Evolutionary conservation across 2,113 vertebrate genomes (phyloP).

Genomic region (Rhinolophus sinicus): DNA sequence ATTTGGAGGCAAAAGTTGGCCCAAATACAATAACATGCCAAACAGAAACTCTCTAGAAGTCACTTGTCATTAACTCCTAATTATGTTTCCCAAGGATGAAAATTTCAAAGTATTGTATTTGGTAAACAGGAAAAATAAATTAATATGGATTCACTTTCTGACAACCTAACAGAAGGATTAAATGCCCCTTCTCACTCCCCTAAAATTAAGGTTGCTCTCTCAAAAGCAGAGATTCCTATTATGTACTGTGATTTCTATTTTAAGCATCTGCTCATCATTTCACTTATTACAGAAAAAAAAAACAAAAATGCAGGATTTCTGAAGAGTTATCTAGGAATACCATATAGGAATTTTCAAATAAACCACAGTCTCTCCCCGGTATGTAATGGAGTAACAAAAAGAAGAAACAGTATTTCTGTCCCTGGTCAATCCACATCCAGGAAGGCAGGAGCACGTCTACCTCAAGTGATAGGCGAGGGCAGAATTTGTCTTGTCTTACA

Average conservation of each 20-base stretch:
- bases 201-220: slow-evolving; percentile 12
- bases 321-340: background rate
- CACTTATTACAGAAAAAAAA: background rate
- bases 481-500: background rate
- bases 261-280: slow-evolving; percentile 31
- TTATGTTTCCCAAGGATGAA: background rate
- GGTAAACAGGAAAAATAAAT: background rate
- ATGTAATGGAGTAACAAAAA: background rate
- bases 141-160: background rate
- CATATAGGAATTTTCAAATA: background rate
- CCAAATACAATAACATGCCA: background rate
- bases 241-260: slow-evolving; percentile 3
- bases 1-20: background rate
- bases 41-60: slow-evolving; percentile 8
- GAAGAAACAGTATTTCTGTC: background rate
- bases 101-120: background rate
- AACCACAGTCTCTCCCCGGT: background rate
- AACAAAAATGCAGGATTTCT: background rate
- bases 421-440: background rate
- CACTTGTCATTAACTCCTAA: slow-evolving; percentile 25
- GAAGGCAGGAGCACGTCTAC: background rate
- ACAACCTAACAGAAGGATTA: background rate
- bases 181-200: background rate
- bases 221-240: slow-evolving; percentile 30
- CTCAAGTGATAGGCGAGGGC: background rate